Percentiles rank a stretch among this genome's conserved stretches.
Conservation (phyloP, 2,888 invertebrate genomes). For the Synergus laeviventris region DNA sequence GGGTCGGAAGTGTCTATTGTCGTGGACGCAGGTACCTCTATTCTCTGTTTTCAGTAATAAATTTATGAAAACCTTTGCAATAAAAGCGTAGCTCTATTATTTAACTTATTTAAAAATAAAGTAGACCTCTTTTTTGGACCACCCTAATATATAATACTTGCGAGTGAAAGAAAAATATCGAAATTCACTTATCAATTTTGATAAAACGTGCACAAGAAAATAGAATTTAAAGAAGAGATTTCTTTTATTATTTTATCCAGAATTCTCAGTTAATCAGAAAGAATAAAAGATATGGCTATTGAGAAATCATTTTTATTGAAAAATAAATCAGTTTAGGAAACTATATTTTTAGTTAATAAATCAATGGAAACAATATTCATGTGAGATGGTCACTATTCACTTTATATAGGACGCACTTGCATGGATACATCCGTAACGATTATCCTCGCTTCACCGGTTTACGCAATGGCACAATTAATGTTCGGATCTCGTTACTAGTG, state of each 20-base stretch:
- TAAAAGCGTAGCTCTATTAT: no score
- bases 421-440: slow-evolving; percentile 17
- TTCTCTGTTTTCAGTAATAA: no score
- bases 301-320: background rate
- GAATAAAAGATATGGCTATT: background rate
- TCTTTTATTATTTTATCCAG: background rate
- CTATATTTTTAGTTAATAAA: background rate
- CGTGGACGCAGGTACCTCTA: no score
- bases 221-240: background rate
- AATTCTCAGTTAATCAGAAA: slow-evolving; percentile 15
- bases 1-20: no score
- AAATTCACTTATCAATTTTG: background rate
- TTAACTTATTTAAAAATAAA: no score
- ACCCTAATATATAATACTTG: no score
- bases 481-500: background rate
- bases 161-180: no score
- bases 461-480: background rate
- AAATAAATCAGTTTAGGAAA: background rate
- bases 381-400: background rate
- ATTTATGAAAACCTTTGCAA: no score
- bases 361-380: background rate
- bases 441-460: slow-evolving; percentile 3
- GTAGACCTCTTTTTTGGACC: no score
- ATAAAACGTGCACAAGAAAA: background rate
- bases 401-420: slow-evolving; percentile 1